phyloP scores from a whole-genome alignment of 2,888 invertebrate species.

The Coleophora deauratella region DNA sequence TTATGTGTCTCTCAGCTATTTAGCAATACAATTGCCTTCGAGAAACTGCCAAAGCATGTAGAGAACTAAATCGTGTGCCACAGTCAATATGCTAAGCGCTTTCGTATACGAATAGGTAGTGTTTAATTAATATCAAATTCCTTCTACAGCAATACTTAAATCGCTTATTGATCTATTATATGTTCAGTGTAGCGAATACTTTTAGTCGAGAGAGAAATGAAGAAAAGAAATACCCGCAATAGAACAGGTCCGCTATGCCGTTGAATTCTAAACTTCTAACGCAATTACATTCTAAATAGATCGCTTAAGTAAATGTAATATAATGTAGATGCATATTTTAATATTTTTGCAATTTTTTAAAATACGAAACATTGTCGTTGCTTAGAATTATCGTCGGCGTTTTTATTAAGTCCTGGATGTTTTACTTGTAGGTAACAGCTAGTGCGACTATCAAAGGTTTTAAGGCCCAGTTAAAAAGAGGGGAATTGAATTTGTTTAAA shows the following conservation, averaged over 20 bases:
- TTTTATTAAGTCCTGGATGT: too few species aligned
- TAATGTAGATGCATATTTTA: constrained; percentile 11
- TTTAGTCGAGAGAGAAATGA: not conserved
- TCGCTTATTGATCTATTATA: not conserved
- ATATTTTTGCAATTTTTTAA: constrained; percentile 14
- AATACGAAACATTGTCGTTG: not conserved
- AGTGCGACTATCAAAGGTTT: constrained; percentile 1
- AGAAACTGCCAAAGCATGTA: too few species aligned
- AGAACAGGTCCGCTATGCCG: too few species aligned
- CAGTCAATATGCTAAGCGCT: constrained; percentile 1
- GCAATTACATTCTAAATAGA: constrained; percentile 21
- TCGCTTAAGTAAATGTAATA: constrained; percentile 11
- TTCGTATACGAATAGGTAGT: constrained; percentile 11
- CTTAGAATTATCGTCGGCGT: not conserved
- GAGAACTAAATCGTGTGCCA: too few species aligned
- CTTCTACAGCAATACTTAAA: constrained; percentile 2
- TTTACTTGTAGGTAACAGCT: not conserved
- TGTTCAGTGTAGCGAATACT: not conserved
- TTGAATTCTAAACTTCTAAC: constrained; percentile 15
- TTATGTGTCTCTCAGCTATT: too few species aligned
- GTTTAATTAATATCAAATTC: not conserved
- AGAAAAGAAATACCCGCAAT: too few species aligned
- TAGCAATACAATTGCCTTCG: too few species aligned
- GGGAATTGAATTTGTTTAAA: constrained; percentile 54
- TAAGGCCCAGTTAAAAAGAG: not conserved